A percentile compares a stretch with the other conserved stretches of the same genome.
phyloP scores from a whole-genome alignment of 2,797 vertebrate genomes.

The Natrix natrix region DNA sequence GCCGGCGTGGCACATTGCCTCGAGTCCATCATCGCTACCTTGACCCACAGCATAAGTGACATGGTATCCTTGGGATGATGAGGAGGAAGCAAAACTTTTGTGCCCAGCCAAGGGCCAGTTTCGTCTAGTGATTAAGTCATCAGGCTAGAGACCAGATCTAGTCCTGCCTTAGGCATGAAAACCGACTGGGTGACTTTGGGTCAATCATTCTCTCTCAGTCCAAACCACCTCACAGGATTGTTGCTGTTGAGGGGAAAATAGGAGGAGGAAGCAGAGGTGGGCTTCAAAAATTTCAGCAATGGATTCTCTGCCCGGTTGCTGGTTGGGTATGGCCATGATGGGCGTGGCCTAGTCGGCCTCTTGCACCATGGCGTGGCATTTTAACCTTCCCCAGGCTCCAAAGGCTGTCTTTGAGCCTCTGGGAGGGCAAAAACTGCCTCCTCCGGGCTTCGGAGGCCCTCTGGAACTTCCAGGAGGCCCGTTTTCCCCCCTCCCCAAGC shows the following conservation, averaged over 20 bases:
- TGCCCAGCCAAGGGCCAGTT: background rate
- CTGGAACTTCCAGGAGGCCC: too few species aligned
- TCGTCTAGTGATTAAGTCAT: background rate
- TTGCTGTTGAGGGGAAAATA: background rate
- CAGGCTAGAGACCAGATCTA: background rate
- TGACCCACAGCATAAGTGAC: conserved; percentile 54
- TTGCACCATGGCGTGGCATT: too few species aligned
- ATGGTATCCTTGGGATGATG: too few species aligned
- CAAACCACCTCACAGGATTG: background rate
- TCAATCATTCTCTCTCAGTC: background rate
- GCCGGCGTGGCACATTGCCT: conserved; percentile 63
- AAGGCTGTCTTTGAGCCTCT: too few species aligned
- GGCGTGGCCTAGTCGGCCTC: too few species aligned
- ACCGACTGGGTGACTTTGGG: background rate
- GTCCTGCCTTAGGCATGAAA: background rate
- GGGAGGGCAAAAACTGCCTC: too few species aligned
- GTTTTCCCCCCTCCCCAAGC: too few species aligned
- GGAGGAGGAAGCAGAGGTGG: background rate
- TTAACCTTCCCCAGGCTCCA: too few species aligned
- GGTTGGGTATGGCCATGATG: too few species aligned
- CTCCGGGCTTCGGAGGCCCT: too few species aligned
- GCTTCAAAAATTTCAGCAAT: too few species aligned
- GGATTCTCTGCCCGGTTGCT: too few species aligned
- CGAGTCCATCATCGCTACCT: conserved; percentile 65
- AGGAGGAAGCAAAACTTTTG: background rate